These are phyloP conservation scores for Coilia nasus DNA, from an alignment of 2,797 vertebrate species.

Conservation along the genomic window DNA sequence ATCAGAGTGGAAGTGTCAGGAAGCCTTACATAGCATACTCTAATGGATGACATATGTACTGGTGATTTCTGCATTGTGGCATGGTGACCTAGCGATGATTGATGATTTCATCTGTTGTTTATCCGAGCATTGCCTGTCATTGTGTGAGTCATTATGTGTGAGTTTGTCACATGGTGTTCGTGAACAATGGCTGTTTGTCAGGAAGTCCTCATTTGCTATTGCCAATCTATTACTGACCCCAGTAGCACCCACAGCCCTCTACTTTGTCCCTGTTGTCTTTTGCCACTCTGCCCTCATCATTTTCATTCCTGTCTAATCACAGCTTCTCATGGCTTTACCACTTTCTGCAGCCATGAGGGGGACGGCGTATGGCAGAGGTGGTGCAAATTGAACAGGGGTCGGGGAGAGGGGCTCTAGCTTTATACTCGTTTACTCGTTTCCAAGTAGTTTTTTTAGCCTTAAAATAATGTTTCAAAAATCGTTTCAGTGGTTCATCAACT, in stretches of 20 bases:
- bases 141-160: constrained; percentile 56
- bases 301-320: neutral
- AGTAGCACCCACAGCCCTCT: neutral
- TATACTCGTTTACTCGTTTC: too few relatives aligned
- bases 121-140: constrained; percentile 41
- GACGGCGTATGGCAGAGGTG: too few relatives aligned
- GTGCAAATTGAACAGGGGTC: too few relatives aligned
- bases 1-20: neutral
- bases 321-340: too few relatives aligned
- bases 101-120: constrained; percentile 14
- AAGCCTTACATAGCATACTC: neutral
- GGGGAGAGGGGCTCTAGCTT: too few relatives aligned
- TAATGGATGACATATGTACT: constrained; percentile 8
- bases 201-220: constrained; percentile 30
- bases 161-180: constrained; percentile 61
- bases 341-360: too few relatives aligned
- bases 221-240: constrained; percentile 24
- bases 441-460: too few relatives aligned
- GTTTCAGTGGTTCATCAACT: too few relatives aligned
- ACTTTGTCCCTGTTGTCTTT: neutral
- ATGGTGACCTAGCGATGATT: neutral
- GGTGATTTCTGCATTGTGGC: neutral
- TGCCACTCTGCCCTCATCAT: neutral
- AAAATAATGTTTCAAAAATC: too few relatives aligned
- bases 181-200: constrained; percentile 57